Evolutionary conservation across 2,113 vertebrate species (phyloP).

Genomic region (Nycticorax nycticorax): DNA sequence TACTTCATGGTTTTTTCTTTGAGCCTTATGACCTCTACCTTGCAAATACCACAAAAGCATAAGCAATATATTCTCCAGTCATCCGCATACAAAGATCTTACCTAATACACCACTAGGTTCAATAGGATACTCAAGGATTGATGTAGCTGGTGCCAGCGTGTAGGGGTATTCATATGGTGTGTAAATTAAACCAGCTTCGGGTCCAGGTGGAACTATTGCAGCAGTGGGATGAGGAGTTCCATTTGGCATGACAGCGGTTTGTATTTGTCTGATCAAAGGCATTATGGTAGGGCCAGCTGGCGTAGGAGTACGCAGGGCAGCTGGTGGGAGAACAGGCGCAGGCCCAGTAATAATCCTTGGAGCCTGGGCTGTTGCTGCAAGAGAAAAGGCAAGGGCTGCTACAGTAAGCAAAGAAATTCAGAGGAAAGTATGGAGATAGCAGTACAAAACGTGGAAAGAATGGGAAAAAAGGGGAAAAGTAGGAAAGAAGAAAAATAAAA

Average conservation of each 20-base stretch:
- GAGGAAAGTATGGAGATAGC: constrained; percentile 77
- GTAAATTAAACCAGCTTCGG: constrained; percentile 96
- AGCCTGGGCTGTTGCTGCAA: constrained; percentile 93
- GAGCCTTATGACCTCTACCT: background rate
- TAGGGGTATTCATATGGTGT: constrained; percentile 98
- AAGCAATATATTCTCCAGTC: background rate
- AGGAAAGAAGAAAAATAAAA: constrained; percentile 85
- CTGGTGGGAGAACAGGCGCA: constrained; percentile 88
- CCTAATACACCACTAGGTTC: constrained; percentile 98
- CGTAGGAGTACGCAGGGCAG: constrained; percentile 87
- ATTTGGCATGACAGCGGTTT: constrained; percentile 94
- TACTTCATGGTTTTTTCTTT: background rate
- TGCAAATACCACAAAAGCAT: background rate
- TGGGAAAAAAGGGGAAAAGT: constrained; percentile 71
- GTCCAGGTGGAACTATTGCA: constrained; percentile 89
- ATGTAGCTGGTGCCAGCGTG: constrained; percentile 92
- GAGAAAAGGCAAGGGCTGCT: constrained; percentile 95
- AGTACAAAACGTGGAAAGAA: constrained; percentile 76
- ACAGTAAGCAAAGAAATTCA: constrained; percentile 84
- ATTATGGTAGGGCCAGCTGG: constrained; percentile 93
- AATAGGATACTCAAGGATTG: constrained; percentile 98
- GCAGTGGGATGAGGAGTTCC: constrained; percentile 90
- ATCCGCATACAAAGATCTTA: constrained; percentile 60
- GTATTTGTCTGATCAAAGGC: constrained; percentile 99
- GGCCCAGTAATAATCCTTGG: constrained; percentile 95